phyloP scores from a whole-genome alignment of 2,113 vertebrate genomes.

The Hystrix brachyura region DNA sequence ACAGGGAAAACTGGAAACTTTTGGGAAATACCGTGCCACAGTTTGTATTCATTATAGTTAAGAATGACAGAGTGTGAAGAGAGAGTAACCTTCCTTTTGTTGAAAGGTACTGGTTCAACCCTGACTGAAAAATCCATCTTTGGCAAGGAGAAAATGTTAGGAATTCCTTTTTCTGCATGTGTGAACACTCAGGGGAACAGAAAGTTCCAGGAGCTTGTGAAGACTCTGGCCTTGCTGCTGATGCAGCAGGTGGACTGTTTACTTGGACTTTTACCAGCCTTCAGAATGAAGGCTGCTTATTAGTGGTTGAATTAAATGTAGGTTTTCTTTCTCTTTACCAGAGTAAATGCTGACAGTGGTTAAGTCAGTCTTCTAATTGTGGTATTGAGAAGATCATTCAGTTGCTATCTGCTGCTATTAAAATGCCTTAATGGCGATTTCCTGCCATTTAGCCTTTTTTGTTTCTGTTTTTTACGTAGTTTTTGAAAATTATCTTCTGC shows the following conservation, averaged over 20 bases:
- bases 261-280: constrained; percentile 8
- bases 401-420: not conserved
- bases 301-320: constrained; percentile 61
- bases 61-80: not conserved
- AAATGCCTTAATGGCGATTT: constrained; percentile 42
- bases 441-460: constrained; percentile 7
- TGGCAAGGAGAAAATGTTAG: not conserved
- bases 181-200: not conserved
- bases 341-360: constrained; percentile 35
- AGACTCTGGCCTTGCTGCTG: not conserved
- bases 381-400: not conserved
- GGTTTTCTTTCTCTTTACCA: constrained; percentile 55
- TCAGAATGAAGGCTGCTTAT: constrained; percentile 44
- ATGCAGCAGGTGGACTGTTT: constrained; percentile 6
- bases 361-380: not conserved
- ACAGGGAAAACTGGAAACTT: not conserved
- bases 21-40: not conserved
- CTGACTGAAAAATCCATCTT: not conserved
- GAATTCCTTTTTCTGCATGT: not conserved
- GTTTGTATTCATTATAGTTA: not conserved
- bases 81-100: not conserved
- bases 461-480: constrained; percentile 5
- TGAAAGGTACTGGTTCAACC: not conserved
- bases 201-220: not conserved
- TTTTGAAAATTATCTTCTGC: constrained; percentile 53